Base-by-base conservation (phyloP, 1,140 invertebrate genomes). In the Fopius arisanus region DNA sequence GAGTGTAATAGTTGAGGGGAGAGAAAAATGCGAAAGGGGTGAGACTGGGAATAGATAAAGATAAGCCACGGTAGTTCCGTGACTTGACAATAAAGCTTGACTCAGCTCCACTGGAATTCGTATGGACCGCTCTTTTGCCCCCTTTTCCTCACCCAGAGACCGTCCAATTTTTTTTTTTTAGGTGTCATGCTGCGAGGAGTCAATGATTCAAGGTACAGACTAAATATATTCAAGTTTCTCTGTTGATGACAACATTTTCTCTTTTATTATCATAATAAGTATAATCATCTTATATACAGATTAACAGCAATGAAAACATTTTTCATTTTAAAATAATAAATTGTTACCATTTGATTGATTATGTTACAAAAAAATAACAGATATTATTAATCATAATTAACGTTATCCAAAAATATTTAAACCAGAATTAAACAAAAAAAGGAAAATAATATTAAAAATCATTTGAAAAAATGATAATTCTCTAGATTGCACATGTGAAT, bases 241-340 rank as follows among this genome's bases (percentile, higher is more conserved):
- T 80, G 82, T 78, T 80, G 76, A 74, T 80, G 51, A 69, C 77
- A 82, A 83, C 82, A 76, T 59, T 16, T 51, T 12, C 23, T 59
- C 54, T 86, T 86, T 86, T 83, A 85, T 85, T 83, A 80, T 84
- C 81, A 84, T 86, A 85, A 84, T 86, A 81, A 81, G 81, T 85
- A 83, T 84, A 86, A 86, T 85, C 82, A 84, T 86, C 81, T 84
- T 81, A 83, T 86, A 78, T 86, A 82, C 82, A 85, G 77, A 79
- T 80, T 82, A 86, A 86, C 83, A 81, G 78, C 76, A 80, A 71
- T 78, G 72, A 75, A 79, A 80, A 80, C 76, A 73, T 48, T 48
- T 43, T 41, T 16, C 29, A 33, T 67, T 67, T 67, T n/a, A 33
- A 67, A 67, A 67, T 37, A 43, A 67, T 67, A 40, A 48, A 43